Evolutionary conservation across 1,140 invertebrate genomes (phyloP).

Genomic region (Hermatobates lingyangjiaoensis): DNA sequence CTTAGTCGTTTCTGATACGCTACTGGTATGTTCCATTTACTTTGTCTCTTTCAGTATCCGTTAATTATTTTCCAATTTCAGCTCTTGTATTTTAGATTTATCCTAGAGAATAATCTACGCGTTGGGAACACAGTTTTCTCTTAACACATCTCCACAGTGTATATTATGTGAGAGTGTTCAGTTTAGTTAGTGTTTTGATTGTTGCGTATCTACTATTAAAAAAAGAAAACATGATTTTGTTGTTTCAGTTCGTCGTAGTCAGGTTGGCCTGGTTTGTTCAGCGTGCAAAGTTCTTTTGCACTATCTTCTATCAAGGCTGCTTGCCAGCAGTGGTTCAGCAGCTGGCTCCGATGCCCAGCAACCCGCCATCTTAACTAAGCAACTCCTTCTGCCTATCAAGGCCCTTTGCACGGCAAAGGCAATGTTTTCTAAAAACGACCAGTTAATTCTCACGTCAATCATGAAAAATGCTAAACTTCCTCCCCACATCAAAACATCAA

Average conservation of each 20-base stretch:
- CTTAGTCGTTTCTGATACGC: too few species aligned
- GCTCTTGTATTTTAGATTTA: too few species aligned
- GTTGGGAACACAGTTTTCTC: too few species aligned
- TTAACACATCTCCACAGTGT: too few species aligned
- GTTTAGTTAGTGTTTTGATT: too few species aligned
- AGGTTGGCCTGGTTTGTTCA: slow-evolving; percentile 32
- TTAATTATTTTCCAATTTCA: too few species aligned
- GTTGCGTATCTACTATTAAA: too few species aligned
- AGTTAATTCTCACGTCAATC: slow-evolving; percentile 37
- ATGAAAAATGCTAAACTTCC: slow-evolving; percentile 49
- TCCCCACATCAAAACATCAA: slow-evolving; percentile 30
- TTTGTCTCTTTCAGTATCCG: too few species aligned
- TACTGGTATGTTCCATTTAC: too few species aligned
- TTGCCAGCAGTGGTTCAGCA: slow-evolving; percentile 15
- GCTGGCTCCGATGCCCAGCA: slow-evolving; percentile 5
- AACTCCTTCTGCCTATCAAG: slow-evolving; percentile 35
- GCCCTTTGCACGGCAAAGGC: slow-evolving; percentile 37
- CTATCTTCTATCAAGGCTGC: slow-evolving; percentile 33
- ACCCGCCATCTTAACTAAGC: slow-evolving; percentile 26
- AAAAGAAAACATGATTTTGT: background rate
- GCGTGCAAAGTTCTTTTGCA: slow-evolving; percentile 36
- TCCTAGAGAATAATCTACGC: too few species aligned
- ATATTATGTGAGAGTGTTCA: too few species aligned
- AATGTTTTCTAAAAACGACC: slow-evolving; percentile 32
- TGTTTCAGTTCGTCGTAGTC: slow-evolving; percentile 38